A percentile compares a stretch with the other conserved stretches of the same genome.
Conservation (phyloP, 2,888 invertebrate genomes). For the Itoplectis maculator region DNA sequence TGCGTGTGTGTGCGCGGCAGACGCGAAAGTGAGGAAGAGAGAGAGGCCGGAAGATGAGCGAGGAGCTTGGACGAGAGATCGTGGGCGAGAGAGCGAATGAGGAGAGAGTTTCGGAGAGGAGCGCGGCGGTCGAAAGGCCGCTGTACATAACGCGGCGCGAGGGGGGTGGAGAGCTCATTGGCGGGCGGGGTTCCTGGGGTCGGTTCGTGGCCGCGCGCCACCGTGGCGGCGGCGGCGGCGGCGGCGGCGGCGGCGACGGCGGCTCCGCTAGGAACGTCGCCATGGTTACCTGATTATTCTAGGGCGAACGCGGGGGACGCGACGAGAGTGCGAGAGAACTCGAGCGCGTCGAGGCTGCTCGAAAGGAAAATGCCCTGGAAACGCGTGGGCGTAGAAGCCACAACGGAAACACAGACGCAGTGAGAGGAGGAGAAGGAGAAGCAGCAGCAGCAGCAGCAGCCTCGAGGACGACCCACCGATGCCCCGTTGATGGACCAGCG, state of each 20-base stretch:
- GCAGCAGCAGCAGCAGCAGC: neutral
- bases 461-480: neutral
- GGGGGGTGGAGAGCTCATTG: slow-evolving; percentile 40
- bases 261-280: slow-evolving; percentile 32
- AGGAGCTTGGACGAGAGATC: too few relatives aligned
- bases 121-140: too few relatives aligned
- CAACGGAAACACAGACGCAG: slow-evolving; percentile 3
- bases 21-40: neutral
- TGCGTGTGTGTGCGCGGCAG: too few relatives aligned
- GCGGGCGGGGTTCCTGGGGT: slow-evolving; percentile 44
- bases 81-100: too few relatives aligned
- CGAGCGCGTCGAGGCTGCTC: neutral
- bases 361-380: neutral
- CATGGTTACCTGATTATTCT: slow-evolving; percentile 62
- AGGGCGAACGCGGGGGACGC: neutral
- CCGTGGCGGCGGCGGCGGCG: slow-evolving; percentile 20
- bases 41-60: too few relatives aligned
- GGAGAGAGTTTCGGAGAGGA: too few relatives aligned
- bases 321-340: slow-evolving; percentile 8
- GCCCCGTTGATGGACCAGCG: neutral
- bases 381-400: neutral
- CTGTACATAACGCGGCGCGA: too few relatives aligned
- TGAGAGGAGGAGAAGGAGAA: neutral
- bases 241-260: neutral
- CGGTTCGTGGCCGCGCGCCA: too few relatives aligned